Conservation (phyloP, 2,113 vertebrate species). For the Ceyx cyanopectus region DNA sequence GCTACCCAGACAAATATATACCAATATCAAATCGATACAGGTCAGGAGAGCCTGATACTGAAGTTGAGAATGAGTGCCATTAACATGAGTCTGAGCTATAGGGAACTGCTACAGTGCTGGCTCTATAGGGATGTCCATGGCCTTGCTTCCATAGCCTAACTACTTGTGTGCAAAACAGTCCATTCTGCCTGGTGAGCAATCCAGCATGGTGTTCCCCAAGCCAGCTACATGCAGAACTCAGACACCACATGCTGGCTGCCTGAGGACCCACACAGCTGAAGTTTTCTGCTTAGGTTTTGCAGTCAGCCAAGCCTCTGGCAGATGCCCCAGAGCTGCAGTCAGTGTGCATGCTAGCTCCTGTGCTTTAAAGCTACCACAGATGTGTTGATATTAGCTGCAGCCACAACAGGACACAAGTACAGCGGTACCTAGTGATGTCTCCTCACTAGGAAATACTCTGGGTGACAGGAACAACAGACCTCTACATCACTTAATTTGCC, state of each 20-base stretch:
- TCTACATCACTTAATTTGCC: not conserved
- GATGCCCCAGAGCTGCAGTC: not conserved
- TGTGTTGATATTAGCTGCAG: not conserved
- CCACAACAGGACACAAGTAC: not conserved
- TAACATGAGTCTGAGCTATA: not conserved
- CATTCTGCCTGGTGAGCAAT: not conserved
- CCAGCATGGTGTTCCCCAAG: not conserved
- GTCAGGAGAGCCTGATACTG: not conserved
- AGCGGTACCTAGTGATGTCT: not conserved
- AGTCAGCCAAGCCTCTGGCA: not conserved
- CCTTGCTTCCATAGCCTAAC: not conserved
- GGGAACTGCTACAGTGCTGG: not conserved
- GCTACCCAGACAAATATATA: not conserved
- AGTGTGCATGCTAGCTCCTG: not conserved
- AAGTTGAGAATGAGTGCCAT: not conserved
- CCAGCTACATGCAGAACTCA: not conserved
- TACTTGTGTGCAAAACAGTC: not conserved
- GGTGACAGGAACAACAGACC: not conserved
- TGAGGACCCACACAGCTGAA: not conserved
- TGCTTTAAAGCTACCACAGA: not conserved
- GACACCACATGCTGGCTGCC: not conserved
- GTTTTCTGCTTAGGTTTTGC: not conserved
- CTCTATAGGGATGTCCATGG: not conserved
- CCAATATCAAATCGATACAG: not conserved
- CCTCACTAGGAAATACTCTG: not conserved